Evolutionary conservation across 1,140 invertebrate genomes (phyloP), one percentile per base, ranked within the genome.

Genomic region (Matsumurasca onukii): DNA sequence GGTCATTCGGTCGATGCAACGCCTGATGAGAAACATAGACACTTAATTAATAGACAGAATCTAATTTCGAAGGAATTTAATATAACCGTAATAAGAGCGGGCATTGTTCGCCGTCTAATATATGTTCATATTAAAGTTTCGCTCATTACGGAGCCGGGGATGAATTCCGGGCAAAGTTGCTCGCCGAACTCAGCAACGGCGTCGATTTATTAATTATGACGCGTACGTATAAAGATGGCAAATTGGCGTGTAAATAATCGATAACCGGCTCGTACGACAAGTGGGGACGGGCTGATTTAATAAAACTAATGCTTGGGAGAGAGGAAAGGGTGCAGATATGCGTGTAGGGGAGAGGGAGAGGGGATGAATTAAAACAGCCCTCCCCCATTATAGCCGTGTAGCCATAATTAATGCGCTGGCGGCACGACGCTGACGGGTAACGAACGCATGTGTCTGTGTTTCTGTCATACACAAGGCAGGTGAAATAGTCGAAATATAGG

Each of bases 281-380:
- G 22, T 45, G 55, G 66, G 63, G 63, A 66, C 63, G 69, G 63
- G 51, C 70, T 61, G 72, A 73, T 73, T 73, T 73, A 73, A 73
- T 73, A 73, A 70, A 72, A 73, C 70, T 71, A 71, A 71, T 69
- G 68, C 67, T 64, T 67, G 34, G 51, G 25, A 20, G 67, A 39
- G 31, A 30, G 9, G 29, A 27, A 65, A 64, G 69, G 64, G 51
- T 66, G 17, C 27, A 39, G 67, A 34, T 34, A 25, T 61, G 27
- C 9, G 55, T 20, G 45, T 24, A 31, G 17, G 59, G 48, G 25
- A 31, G 29, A 31, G 61, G 59, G 25, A 31, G 57, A 31, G 65
- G 55, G 64, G 51, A 68, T 68, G 67, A 69, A 72, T 70, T 70
- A 67, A 66, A 72, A 69, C 62, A 29, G 62, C 66, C 66, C 52